Evolutionary conservation across 1,140 invertebrate species (phyloP).

Genomic region (Harlomillsia oculata): DNA sequence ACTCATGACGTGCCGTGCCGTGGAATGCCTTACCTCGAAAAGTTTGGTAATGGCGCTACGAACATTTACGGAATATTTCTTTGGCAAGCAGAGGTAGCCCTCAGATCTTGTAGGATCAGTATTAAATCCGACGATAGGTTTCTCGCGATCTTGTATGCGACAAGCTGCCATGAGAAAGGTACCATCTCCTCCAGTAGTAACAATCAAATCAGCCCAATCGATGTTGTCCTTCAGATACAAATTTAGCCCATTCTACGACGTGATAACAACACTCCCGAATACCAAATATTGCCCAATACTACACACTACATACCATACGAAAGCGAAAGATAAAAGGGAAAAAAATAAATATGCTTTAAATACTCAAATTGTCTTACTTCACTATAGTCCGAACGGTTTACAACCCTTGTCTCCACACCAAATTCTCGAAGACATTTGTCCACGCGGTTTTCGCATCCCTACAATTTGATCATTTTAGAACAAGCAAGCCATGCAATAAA

Average conservation of each 20-base stretch:
- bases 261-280: not conserved
- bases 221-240: slow-evolving; percentile 60
- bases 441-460: slow-evolving; percentile 57
- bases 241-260: too few relatives aligned
- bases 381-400: slow-evolving; percentile 63
- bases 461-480: not conserved
- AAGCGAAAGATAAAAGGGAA: slow-evolving; percentile 9
- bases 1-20: too few relatives aligned
- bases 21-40: too few relatives aligned
- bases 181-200: slow-evolving; percentile 95
- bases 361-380: slow-evolving; percentile 38
- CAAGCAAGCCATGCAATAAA: not conserved
- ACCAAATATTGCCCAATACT: too few relatives aligned
- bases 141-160: slow-evolving; percentile 59
- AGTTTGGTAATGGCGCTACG: slow-evolving; percentile 57
- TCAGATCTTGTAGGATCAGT: slow-evolving; percentile 91
- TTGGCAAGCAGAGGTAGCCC: slow-evolving; percentile 80
- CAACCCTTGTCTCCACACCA: slow-evolving; percentile 68
- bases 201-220: slow-evolving; percentile 86
- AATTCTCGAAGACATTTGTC: slow-evolving; percentile 54
- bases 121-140: slow-evolving; percentile 93
- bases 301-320: too few relatives aligned
- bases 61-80: slow-evolving; percentile 60
- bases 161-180: slow-evolving; percentile 92
- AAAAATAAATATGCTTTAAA: too few relatives aligned